Evolutionary conservation across 2,888 invertebrate species (phyloP).

Genomic region (Polyommatus icarus): DNA sequence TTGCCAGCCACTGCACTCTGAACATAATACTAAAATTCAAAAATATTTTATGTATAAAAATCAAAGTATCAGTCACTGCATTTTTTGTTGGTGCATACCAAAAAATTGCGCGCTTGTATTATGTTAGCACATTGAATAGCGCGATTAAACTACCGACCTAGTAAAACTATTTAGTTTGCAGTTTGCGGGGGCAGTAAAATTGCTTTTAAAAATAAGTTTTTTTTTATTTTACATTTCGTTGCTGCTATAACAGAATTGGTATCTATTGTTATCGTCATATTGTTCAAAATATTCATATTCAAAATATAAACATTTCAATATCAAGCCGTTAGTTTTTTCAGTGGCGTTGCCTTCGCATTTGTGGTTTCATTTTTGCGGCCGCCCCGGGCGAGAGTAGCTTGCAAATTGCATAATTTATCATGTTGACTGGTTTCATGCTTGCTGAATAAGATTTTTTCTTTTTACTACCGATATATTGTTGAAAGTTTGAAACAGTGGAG

Average conservation of each 20-base stretch:
- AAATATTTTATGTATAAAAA: no score
- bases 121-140: background rate
- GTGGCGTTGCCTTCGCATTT: conserved; percentile 45
- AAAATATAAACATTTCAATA: conserved; percentile 24
- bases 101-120: background rate
- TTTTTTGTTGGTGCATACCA: background rate
- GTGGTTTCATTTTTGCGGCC: conserved; percentile 46
- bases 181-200: background rate
- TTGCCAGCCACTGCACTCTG: no score
- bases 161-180: background rate
- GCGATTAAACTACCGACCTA: background rate
- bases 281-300: background rate
- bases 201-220: background rate
- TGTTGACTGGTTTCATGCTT: conserved; percentile 53
- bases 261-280: conserved; percentile 2
- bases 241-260: background rate
- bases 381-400: conserved; percentile 47
- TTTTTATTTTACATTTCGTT: background rate
- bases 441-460: conserved; percentile 33
- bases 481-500: background rate
- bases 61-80: no score
- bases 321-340: conserved; percentile 30
- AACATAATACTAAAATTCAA: no score
- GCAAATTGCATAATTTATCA: conserved; percentile 69
- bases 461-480: conserved; percentile 24